Evolutionary conservation across 2,797 vertebrate species (phyloP), one percentile per base, ranked within the genome.

Genomic region (Nannoperca obscura): DNA sequence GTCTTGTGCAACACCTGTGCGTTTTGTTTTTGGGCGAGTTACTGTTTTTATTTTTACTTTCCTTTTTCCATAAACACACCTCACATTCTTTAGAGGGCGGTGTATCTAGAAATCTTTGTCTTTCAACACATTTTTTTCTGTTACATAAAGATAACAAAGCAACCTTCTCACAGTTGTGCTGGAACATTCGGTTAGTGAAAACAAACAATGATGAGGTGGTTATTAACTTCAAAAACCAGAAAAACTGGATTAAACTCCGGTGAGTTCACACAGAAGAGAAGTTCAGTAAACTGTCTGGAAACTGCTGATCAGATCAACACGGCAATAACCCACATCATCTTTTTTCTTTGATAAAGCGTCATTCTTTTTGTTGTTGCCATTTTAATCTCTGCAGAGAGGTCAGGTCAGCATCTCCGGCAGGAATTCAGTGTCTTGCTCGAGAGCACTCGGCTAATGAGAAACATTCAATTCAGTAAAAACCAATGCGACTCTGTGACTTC

Each of bases 221-320:
- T 86, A 88, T 90, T 90, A 77, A 85, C 82, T 49, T 62, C 60
- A 81, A 88, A 92, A 93, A 92, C 90, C 88, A 55, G 92, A 88
- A 88, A 87, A 89, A 92, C 92, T 84, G 86, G 91, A 87, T 78
- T 74, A 0, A 57, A 66, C 40, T 72, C 34, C 19, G 42, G 14
- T 52, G 40, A 2, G 64, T 49, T 76, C 42, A 52, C 72, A 84
- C 40, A 71, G 47, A 58, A 24, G 34, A 61, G 40, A 63, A 57
- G 59, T n/a, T n/a, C 42, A 74, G 65, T 46, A 52, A 82, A 81
- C 46, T 0, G 10, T 22, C 58, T 3, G 14, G 57, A 82, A 86
- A 82, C 34, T 64, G 71, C 67, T 82, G 82, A 87, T 86, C 69
- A 27, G 53, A 80, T 80, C 3, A 7, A 52, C 47, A 22, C 3